A percentile compares a stretch with the other conserved stretches of the same genome.
Conservation (phyloP, 2,113 vertebrate species). For the Eonycteris spelaea region DNA sequence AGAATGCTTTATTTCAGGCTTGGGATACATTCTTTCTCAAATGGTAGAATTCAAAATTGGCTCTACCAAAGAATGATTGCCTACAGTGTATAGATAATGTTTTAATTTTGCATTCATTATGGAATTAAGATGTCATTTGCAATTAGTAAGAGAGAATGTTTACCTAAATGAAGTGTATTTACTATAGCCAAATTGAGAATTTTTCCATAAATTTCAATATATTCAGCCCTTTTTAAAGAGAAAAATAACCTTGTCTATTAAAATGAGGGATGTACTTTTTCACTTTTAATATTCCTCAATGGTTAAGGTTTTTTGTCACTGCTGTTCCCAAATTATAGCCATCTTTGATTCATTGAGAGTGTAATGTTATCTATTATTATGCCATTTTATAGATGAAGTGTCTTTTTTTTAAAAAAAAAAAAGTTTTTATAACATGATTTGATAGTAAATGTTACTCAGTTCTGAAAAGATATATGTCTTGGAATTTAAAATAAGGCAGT, state of each 20-base stretch:
- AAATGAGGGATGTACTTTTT: neutral
- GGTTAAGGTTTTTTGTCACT: neutral
- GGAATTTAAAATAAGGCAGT: neutral
- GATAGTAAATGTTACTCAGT: neutral
- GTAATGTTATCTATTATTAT: neutral
- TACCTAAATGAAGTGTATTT: neutral
- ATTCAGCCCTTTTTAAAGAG: neutral
- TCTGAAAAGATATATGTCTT: conserved; percentile 17
- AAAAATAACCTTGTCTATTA: neutral
- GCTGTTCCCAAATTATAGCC: neutral
- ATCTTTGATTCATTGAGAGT: conserved; percentile 20
- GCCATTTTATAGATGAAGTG: neutral
- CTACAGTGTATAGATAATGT: too few relatives aligned
- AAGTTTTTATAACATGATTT: neutral
- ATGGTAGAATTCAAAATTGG: neutral
- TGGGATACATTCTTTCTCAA: conserved; percentile 23
- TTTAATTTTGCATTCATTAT: neutral
- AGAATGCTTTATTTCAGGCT: neutral
- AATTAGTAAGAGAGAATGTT: neutral
- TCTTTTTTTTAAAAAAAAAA: neutral
- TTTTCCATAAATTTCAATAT: neutral
- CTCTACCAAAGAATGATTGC: neutral
- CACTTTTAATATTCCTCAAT: neutral
- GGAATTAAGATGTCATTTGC: neutral
- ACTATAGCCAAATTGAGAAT: neutral